phyloP scores from a whole-genome alignment of 2,113 vertebrate species.

The Rhinoderma darwinii region DNA sequence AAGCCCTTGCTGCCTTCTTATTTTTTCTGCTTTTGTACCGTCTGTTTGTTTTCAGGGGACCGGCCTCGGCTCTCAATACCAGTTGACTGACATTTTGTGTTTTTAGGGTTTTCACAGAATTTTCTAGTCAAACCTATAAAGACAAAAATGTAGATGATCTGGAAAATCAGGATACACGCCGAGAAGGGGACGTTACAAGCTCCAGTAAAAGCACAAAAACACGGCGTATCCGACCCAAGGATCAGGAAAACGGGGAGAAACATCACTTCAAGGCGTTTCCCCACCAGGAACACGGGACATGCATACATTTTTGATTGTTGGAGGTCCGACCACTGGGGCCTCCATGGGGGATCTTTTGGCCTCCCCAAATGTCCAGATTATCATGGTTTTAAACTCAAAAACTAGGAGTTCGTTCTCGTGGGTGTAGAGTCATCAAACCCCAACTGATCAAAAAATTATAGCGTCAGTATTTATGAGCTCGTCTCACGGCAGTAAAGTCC shows the following conservation, averaged over 20 bases:
- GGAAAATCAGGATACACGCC: constrained; percentile 75
- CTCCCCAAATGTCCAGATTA: neutral
- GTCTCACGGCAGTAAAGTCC: too few species aligned
- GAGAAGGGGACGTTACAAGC: neutral
- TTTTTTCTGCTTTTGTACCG: constrained; percentile 20
- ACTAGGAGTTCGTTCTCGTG: too few species aligned
- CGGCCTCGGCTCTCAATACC: constrained; percentile 30
- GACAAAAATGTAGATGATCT: constrained; percentile 74
- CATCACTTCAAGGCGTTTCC: neutral
- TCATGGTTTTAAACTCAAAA: too few species aligned
- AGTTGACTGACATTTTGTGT: constrained; percentile 46
- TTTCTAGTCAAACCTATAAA: constrained; percentile 60
- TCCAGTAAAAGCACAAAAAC: neutral
- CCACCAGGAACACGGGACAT: neutral
- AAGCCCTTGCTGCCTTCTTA: neutral
- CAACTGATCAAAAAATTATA: too few species aligned
- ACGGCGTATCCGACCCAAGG: neutral
- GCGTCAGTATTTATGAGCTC: too few species aligned
- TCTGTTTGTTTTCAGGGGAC: constrained; percentile 47
- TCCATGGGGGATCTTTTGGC: neutral
- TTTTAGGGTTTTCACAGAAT: constrained; percentile 10
- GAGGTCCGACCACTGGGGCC: neutral
- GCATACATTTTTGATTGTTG: neutral
- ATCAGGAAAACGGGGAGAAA: neutral
- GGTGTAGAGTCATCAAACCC: too few species aligned